phyloP scores from a whole-genome alignment of 1,140 invertebrate genomes.

The Brachionus calyciflorus region DNA sequence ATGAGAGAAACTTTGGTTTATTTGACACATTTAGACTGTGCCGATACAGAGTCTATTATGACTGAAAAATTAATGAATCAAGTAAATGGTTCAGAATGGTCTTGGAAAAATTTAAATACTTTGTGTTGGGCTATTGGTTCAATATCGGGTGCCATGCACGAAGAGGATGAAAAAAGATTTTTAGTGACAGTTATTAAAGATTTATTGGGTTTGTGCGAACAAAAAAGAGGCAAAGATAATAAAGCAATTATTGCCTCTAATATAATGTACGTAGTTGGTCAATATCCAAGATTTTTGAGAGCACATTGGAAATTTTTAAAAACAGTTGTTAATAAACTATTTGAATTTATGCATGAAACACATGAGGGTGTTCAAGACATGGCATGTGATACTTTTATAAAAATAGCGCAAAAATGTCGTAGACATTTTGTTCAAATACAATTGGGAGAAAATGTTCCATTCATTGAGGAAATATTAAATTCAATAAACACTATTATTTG shows the following conservation, averaged over 20 bases:
- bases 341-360: conserved; percentile 99
- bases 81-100: conserved; percentile 98
- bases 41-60: conserved; percentile 97
- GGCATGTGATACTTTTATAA: conserved; percentile 99
- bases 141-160: conserved; percentile 96
- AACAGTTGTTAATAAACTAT: conserved; percentile 99
- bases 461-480: conserved; percentile 96
- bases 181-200: conserved; percentile 99
- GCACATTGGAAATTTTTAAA: conserved; percentile 99
- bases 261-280: conserved; percentile 99
- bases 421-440: conserved; percentile 92
- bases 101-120: conserved; percentile 99
- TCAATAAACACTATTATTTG: conserved; percentile 96
- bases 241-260: conserved; percentile 99
- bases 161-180: conserved; percentile 99
- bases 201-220: conserved; percentile 93
- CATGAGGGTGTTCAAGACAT: conserved; percentile 97
- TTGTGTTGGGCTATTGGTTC: conserved; percentile 99
- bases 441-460: conserved; percentile 90
- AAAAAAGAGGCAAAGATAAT: conserved; percentile 99
- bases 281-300: conserved; percentile 94
- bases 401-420: conserved; percentile 98
- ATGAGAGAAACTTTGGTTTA: conserved; percentile 82
- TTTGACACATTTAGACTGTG: conserved; percentile 82
- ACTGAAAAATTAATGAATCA: conserved; percentile 97